Base-by-base conservation (phyloP, 2,113 vertebrate species). In the Oceanites oceanicus region DNA sequence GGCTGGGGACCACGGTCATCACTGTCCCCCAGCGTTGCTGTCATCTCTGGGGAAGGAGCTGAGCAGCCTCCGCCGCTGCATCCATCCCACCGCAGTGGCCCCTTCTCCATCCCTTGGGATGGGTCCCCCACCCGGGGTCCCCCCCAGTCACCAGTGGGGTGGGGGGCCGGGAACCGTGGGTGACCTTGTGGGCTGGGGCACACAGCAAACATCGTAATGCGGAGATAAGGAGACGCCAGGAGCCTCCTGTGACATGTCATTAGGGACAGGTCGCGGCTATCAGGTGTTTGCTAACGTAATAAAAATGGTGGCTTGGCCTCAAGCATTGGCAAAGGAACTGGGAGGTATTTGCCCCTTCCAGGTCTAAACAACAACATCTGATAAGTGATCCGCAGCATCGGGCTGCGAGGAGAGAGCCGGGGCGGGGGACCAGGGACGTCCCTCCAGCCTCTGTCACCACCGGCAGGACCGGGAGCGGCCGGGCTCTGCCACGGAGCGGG, bases 161-260 rank as follows among this genome's bases (percentile, higher is more conserved):
- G 18, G 86, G 83, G 91, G 95, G 94, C 67, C 30, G 4, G 92
- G 93, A 98, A 98, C 94, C 62, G 13, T 36, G 86, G 38, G 95
- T 98, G 99, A 99, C 99, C 99, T 98, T 90, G 94, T 34, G 94
- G 97, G 98, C 98, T 90, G 98, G 97, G 98, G 96, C 90, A 8
- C 97, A 97, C 93, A 86, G 97, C 97, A 98, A 98, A 98, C 97
- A 99, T 97, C 94, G 94, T 95, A 94, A 82, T 85, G 61, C 22
- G 89, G 97, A 99, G 99, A 99, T 99, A 99, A 99, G 98, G 97
- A 98, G 98, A 97, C 97, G 98, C 98, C 99, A 97, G 98, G 93
- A 96, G 98, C 98, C 98, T 97, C 98, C 98, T 96, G 97, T 97
- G 97, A 96, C 96, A 96, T 98, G 98, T 98, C 98, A 98, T 99